These are phyloP conservation scores for Leuciscus idus DNA, from an alignment of 2,113 vertebrate species.

Conservation along the genomic window DNA sequence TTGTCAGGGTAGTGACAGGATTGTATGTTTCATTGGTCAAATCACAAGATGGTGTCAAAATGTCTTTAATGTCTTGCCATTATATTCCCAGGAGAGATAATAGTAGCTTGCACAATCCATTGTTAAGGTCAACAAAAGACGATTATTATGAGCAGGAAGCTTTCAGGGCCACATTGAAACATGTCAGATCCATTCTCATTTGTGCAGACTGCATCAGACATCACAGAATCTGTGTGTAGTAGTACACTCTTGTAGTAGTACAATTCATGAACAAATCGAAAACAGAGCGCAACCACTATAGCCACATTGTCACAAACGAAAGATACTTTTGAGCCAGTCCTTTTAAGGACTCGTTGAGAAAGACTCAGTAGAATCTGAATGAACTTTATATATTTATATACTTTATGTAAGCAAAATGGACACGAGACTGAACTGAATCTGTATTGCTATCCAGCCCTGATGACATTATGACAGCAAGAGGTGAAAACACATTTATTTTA, in stretches of 20 bases:
- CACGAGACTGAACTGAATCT: background rate
- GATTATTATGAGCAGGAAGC: slow-evolving; percentile 24
- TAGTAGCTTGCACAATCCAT: background rate
- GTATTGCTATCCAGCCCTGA: background rate
- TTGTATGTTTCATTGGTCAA: background rate
- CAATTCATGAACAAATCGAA: background rate
- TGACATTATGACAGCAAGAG: slow-evolving; percentile 5
- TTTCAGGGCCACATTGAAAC: slow-evolving; percentile 22
- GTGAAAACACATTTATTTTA: slow-evolving; percentile 25
- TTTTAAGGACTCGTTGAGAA: background rate
- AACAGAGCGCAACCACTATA: background rate
- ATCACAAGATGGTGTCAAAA: background rate
- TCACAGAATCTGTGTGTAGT: background rate
- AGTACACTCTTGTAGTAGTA: background rate
- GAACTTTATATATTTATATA: too few species aligned
- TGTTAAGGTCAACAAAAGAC: slow-evolving; percentile 43
- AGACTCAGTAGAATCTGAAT: too few species aligned
- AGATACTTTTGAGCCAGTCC: background rate
- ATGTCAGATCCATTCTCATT: slow-evolving; percentile 12
- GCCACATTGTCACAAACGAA: background rate
- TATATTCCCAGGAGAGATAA: slow-evolving; percentile 23
- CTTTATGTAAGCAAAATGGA: background rate
- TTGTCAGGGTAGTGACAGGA: slow-evolving; percentile 3
- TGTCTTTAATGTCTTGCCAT: slow-evolving; percentile 36
- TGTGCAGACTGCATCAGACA: background rate